phyloP scores from a whole-genome alignment of 1,140 invertebrate species.

The Drosophila persimilis region DNA sequence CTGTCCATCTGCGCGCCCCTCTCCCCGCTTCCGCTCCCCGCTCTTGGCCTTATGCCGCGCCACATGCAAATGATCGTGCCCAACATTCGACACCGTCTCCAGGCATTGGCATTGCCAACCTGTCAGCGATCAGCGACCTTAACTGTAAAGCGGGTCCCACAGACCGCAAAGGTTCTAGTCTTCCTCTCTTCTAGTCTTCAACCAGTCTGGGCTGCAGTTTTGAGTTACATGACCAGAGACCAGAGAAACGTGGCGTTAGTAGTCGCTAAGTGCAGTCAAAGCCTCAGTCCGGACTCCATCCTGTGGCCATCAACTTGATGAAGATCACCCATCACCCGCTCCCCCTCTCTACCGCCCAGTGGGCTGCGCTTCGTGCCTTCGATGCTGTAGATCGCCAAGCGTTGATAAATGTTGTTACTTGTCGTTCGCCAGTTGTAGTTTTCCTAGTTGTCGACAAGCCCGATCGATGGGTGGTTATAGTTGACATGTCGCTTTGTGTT shows the following conservation, averaged over 20 bases:
- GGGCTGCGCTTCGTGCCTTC: conserved; percentile 55
- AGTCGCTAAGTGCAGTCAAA: conserved; percentile 73
- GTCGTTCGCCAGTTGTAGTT: conserved; percentile 67
- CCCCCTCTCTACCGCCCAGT: conserved; percentile 15
- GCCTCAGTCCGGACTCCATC: conserved; percentile 16
- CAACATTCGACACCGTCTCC: conserved; percentile 63
- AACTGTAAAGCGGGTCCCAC: conserved; percentile 66
- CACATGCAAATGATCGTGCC: conserved; percentile 75
- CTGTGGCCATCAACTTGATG: conserved; percentile 67
- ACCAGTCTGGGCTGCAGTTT: conserved; percentile 23
- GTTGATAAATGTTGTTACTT: conserved; percentile 82
- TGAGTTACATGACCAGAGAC: conserved; percentile 64
- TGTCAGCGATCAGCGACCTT: conserved; percentile 78
- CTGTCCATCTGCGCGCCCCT: conserved; percentile 50
- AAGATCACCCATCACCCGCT: conserved; percentile 26
- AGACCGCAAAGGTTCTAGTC: background rate
- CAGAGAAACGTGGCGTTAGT: conserved; percentile 69
- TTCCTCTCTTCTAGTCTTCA: no score
- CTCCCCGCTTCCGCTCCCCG: background rate
- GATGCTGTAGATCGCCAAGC: conserved; percentile 73
- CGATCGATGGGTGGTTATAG: conserved; percentile 80
- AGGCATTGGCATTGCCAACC: conserved; percentile 53
- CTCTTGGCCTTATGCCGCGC: conserved; percentile 53
- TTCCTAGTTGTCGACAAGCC: conserved; percentile 59
- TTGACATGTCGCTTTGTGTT: conserved; percentile 77